Percentiles rank a stretch among this genome's conserved stretches.
These are phyloP conservation scores for Entomobrya proxima DNA, from an alignment of 2,888 invertebrate genomes.

Conservation along the genomic window DNA sequence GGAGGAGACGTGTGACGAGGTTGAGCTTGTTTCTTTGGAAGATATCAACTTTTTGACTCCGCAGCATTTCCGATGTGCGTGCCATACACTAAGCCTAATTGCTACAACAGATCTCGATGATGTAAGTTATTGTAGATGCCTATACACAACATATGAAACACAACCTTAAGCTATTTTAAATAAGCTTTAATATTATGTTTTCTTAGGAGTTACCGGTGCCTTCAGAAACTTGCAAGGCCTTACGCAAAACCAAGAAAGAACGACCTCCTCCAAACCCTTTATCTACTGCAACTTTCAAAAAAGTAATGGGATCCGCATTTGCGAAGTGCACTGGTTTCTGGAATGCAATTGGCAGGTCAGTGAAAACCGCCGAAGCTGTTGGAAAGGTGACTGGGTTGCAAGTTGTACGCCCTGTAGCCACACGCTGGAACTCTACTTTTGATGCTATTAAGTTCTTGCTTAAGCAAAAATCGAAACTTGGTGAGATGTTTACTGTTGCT, in stretches of 20 bases:
- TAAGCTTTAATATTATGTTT: neutral
- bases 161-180: neutral
- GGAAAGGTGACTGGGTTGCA: neutral
- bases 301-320: neutral
- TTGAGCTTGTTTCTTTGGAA: neutral
- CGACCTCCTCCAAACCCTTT: neutral
- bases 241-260: too few relatives aligned
- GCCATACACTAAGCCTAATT: constrained; percentile 5
- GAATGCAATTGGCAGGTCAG: neutral
- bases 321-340: constrained; percentile 13
- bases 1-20: neutral
- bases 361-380: neutral
- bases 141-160: neutral
- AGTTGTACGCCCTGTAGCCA: neutral
- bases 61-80: constrained; percentile 23
- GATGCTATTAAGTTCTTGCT: neutral
- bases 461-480: neutral
- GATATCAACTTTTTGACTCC: too few relatives aligned
- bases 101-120: constrained; percentile 3
- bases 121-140: neutral
- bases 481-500: neutral
- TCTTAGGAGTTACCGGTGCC: too few relatives aligned
- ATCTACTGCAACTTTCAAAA: neutral
- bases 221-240: neutral
- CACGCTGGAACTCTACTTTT: constrained; percentile 26